Evolutionary conservation across 2,113 vertebrate genomes (phyloP).

Genomic region (Myotis lucifugus): DNA sequence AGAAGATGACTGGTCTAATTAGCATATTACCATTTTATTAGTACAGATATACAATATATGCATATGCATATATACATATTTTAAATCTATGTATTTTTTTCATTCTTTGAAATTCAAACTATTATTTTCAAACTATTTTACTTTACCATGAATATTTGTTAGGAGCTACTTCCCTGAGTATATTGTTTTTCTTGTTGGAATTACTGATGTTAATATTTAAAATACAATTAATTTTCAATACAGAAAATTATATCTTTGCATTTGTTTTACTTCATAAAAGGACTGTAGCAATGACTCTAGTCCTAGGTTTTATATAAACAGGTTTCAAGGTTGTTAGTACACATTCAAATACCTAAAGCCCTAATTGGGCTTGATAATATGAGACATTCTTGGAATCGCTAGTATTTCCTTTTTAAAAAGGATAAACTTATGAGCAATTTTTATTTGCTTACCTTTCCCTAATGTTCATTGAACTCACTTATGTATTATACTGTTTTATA

Average conservation of each 20-base stretch:
- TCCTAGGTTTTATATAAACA: background rate
- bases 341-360: background rate
- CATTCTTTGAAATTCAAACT: background rate
- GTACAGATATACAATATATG: background rate
- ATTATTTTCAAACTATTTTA: background rate
- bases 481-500: background rate
- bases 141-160: background rate
- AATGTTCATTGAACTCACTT: background rate
- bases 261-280: background rate
- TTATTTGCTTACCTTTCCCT: background rate
- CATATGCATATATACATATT: background rate
- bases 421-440: background rate
- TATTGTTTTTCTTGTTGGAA: background rate
- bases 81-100: background rate
- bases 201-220: background rate
- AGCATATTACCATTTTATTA: too few relatives aligned
- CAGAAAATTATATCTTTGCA: background rate
- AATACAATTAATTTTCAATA: background rate
- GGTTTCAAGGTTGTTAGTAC: background rate
- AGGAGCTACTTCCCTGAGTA: background rate
- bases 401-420: background rate
- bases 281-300: background rate
- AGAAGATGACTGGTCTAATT: too few relatives aligned
- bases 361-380: background rate
- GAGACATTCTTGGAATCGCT: background rate